phyloP scores from a whole-genome alignment of 2,113 vertebrate species.

The Phaethon lepturus region DNA sequence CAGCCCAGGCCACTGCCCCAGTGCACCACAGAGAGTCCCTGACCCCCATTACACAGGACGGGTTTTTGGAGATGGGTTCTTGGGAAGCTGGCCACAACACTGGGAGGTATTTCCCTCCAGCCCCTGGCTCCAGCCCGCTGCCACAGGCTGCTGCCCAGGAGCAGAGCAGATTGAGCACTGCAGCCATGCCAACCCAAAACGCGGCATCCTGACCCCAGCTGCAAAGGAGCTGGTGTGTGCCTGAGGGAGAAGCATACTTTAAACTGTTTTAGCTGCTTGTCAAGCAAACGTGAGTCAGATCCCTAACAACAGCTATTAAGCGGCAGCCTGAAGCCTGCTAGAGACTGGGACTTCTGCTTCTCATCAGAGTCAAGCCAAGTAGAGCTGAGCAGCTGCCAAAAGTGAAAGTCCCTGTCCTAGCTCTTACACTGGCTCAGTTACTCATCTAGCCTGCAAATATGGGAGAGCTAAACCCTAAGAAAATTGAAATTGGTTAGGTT shows the following conservation, averaged over 20 bases:
- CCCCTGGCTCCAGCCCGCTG: neutral
- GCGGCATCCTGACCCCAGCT: neutral
- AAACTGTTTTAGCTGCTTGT: conserved; percentile 32
- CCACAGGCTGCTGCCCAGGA: neutral
- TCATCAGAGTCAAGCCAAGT: neutral
- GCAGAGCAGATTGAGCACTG: rapidly evolving
- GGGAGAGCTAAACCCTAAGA: neutral
- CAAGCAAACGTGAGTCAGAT: conserved; percentile 33
- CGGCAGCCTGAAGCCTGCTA: neutral
- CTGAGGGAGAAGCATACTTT: conserved; percentile 23
- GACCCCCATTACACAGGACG: rapidly evolving
- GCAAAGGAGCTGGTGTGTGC: neutral
- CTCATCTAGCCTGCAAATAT: neutral
- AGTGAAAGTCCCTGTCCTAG: neutral
- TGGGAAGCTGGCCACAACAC: rapidly evolving
- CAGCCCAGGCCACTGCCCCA: neutral
- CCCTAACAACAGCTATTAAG: conserved; percentile 28
- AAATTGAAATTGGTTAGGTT: neutral
- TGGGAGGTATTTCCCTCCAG: neutral
- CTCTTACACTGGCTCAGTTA: neutral
- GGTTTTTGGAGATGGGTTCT: neutral
- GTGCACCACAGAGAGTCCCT: neutral
- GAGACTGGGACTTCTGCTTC: conserved; percentile 6
- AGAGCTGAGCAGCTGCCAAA: neutral
- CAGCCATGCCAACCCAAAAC: neutral